Evolutionary conservation across 2,888 invertebrate genomes (phyloP).

Genomic region (Pandemis cinnamomeana): DNA sequence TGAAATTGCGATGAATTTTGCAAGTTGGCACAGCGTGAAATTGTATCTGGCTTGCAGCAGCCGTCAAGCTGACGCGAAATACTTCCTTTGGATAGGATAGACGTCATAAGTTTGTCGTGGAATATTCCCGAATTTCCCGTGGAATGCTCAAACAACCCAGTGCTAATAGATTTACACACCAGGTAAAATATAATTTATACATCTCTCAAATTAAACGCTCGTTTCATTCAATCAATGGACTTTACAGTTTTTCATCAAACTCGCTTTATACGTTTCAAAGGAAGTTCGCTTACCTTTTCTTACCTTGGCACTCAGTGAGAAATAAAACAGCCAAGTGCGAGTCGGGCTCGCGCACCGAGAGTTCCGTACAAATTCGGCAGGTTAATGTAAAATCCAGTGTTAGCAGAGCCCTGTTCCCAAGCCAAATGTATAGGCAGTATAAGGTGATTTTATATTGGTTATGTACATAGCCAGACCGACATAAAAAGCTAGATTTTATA

Average conservation of each 20-base stretch:
- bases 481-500: too few relatives aligned
- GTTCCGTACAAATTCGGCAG: too few relatives aligned
- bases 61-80: conserved; percentile 75
- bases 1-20: conserved; percentile 78
- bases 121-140: conserved; percentile 50
- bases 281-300: not conserved
- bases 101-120: conserved; percentile 69
- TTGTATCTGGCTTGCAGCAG: conserved; percentile 76
- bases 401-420: too few relatives aligned
- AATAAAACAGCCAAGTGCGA: not conserved
- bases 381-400: too few relatives aligned
- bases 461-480: too few relatives aligned
- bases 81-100: conserved; percentile 75
- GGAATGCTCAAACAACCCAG: not conserved
- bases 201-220: not conserved
- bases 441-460: too few relatives aligned
- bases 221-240: not conserved
- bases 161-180: not conserved
- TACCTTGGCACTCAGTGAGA: not conserved
- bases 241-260: not conserved
- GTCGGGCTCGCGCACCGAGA: too few relatives aligned
- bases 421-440: too few relatives aligned
- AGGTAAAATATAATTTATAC: not conserved
- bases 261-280: conserved; percentile 2
- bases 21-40: conserved; percentile 82